These are phyloP conservation scores for Odontomyia ornata DNA, from an alignment of 2,888 invertebrate genomes.

Conservation along the genomic window DNA sequence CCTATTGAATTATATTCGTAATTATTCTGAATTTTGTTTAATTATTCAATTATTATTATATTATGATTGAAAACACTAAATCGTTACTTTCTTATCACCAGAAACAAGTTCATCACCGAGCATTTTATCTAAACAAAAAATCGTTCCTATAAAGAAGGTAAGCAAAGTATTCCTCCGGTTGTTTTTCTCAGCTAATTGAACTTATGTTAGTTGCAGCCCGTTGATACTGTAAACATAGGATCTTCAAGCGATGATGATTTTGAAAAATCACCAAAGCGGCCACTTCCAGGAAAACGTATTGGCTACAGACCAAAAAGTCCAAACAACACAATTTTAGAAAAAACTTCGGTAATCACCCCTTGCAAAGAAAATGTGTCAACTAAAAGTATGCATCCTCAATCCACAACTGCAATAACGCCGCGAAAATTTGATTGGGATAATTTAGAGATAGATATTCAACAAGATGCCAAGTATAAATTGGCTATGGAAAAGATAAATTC, in stretches of 20 bases:
- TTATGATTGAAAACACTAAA: too few species aligned
- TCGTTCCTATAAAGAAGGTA: neutral
- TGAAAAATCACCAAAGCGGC: conserved; percentile 10
- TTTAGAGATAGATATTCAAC: conserved; percentile 55
- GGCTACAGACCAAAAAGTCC: neutral
- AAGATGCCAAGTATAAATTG: conserved; percentile 56
- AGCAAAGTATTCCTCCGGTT: neutral
- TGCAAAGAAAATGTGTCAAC: neutral
- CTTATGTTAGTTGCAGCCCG: neutral
- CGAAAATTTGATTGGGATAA: conserved; percentile 52
- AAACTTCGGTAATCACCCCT: too few species aligned
- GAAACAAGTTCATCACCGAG: neutral
- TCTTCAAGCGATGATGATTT: conserved; percentile 43
- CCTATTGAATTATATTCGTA: too few species aligned
- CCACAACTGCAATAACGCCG: neutral
- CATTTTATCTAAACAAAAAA: neutral
- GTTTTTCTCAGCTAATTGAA: too few species aligned
- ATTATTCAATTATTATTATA: too few species aligned
- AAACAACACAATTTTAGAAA: neutral
- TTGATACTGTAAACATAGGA: conserved; percentile 8
- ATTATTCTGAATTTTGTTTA: too few species aligned
- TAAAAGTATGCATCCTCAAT: neutral
- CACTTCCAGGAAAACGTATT: neutral
- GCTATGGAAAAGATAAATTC: conserved; percentile 57
- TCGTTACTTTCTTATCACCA: too few species aligned